Conservation (phyloP, 2,113 vertebrate species). For the Ammodytes marinus region DNA sequence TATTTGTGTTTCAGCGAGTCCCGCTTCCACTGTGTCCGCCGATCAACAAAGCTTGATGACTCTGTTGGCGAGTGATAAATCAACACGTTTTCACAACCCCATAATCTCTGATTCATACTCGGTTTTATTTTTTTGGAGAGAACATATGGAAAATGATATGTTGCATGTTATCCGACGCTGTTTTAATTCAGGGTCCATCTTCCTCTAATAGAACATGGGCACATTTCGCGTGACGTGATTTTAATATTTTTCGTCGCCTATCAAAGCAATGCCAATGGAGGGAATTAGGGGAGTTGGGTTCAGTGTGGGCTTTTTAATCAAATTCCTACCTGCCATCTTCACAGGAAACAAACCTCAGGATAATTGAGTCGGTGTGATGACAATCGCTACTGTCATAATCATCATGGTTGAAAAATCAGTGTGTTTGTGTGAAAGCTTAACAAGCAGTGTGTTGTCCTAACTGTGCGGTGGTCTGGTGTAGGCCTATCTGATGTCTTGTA, state of each 20-base stretch:
- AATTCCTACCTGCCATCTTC: constrained; percentile 24
- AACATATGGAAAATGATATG: constrained; percentile 13
- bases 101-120: constrained; percentile 37
- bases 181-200: constrained; percentile 17
- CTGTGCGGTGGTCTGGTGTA: constrained; percentile 23
- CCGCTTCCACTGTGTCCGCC: constrained; percentile 8
- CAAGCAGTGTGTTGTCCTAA: constrained; percentile 33
- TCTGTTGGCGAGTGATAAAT: constrained; percentile 15
- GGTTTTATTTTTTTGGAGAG: constrained; percentile 25
- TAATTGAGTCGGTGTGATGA: constrained; percentile 52
- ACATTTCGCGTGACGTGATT: constrained; percentile 43
- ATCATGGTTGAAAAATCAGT: constrained; percentile 39
- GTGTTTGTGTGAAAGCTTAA: constrained; percentile 53
- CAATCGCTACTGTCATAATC: constrained; percentile 26
- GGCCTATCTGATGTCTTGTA: constrained; percentile 31
- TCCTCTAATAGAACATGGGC: constrained; percentile 12
- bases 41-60: constrained; percentile 11
- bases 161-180: background rate
- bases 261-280: constrained; percentile 47
- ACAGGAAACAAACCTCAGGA: constrained; percentile 20
- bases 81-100: constrained; percentile 47
- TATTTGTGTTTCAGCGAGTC: constrained; percentile 26
- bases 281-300: constrained; percentile 15
- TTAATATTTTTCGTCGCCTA: constrained; percentile 28
- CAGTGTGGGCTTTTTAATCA: constrained; percentile 53